Conservation (phyloP, 2,888 invertebrate genomes). For the Scrobipalpa atriplicella region DNA sequence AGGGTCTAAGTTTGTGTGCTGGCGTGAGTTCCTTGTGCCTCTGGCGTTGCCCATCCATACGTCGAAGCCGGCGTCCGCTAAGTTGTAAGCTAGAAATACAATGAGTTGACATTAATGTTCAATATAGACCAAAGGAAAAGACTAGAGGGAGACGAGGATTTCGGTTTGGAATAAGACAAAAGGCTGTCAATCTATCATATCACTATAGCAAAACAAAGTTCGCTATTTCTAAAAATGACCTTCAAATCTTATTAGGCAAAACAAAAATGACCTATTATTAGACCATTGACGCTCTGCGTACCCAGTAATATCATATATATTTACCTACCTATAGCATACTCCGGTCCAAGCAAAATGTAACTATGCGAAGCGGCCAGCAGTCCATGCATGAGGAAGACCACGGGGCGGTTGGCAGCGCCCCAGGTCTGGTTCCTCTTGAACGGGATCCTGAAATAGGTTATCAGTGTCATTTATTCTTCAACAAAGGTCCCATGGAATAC, state of each 20-base stretch:
- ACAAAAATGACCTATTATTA: neutral
- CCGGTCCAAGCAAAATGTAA: conserved; percentile 40
- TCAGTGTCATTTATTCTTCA: too few relatives aligned
- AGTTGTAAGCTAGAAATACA: conserved; percentile 42
- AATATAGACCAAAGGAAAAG: too few relatives aligned
- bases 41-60: conserved; percentile 89
- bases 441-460: too few relatives aligned
- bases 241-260: too few relatives aligned
- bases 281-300: too few relatives aligned
- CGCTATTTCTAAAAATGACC: too few relatives aligned
- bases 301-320: too few relatives aligned
- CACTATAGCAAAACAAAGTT: too few relatives aligned
- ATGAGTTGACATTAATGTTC: neutral
- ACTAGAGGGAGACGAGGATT: too few relatives aligned
- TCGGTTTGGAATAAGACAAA: too few relatives aligned
- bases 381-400: conserved; percentile 51
- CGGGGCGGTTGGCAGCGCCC: conserved; percentile 36
- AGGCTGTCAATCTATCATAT: too few relatives aligned
- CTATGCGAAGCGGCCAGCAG: conserved; percentile 42
- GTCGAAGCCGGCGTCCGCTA: conserved; percentile 84
- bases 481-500: too few relatives aligned
- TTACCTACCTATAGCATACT: conserved; percentile 43
- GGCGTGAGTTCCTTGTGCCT: conserved; percentile 83
- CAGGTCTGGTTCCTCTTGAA: conserved; percentile 36
- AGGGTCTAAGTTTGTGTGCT: conserved; percentile 34